Evolutionary conservation across 2,113 vertebrate species (phyloP), one percentile per base, ranked within the genome.

Genomic region (Larimichthys polyactis): DNA sequence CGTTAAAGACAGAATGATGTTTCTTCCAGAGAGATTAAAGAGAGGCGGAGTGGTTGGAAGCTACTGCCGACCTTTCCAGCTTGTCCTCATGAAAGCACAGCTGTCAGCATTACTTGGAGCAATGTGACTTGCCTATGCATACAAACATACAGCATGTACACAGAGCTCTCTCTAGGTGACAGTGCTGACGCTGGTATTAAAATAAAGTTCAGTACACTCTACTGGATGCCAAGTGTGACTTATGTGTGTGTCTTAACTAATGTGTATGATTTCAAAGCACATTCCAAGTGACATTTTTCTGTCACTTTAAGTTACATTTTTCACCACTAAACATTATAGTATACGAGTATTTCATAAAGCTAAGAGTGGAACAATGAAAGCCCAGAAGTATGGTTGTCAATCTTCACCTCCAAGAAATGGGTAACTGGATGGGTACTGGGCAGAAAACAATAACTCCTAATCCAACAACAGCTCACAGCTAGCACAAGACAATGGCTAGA

Each of bases 151-250:
- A 32, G 63, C 70, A 59, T 48, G 36, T 44, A 44, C 54, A n/a
- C 40, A 29, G 44, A n/a, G n/a, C 43, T 11, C 6, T 55, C 15
- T 62, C 16, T 66, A 75, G 52, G 67, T 17, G 66, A 80, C 68
- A 24, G 69, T 46, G 43, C 51, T 17, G 17, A 40, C 19, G 10
- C 2, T 2, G 12, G 11, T 12, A 63, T 19, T 29, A 44, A 77
- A 55, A 75, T 60, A 49, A 68, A 75, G 22, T 49, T 4, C 15
- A 40, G 27, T 52, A 10, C 19, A 22, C 14, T 49, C 3, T 20
- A 9, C 49, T 15, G 20, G 40, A 71, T 49, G 11, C 58, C 40
- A 32, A 69, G 9, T 10, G 5, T 36, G 17, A 22, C 0, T 44
- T 11, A 40, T 11, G 3, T 11, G n/a, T 29, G 19, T 4, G 8